Percentiles rank a stretch among this genome's conserved stretches.
Conservation (phyloP, 1,140 invertebrate genomes). For the Oryctes rhinoceros region DNA sequence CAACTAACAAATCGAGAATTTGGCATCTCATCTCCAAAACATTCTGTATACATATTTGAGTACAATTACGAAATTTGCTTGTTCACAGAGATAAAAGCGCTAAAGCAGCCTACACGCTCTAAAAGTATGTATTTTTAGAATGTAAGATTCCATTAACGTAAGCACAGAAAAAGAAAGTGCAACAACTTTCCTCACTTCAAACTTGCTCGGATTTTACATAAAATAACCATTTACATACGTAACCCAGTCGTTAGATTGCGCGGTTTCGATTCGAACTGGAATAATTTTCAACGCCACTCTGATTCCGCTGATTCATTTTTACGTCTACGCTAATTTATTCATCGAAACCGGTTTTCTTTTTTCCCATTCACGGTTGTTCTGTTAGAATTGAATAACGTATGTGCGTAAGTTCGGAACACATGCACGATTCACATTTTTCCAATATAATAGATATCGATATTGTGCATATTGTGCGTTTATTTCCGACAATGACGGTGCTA, state of each 20-base stretch:
- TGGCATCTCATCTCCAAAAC: no score
- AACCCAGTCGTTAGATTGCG: not conserved
- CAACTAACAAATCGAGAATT: no score
- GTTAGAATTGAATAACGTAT: not conserved
- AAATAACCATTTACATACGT: slow-evolving; percentile 16
- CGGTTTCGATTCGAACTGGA: not conserved
- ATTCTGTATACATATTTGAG: no score
- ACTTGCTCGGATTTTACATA: not conserved
- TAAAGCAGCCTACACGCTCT: not conserved
- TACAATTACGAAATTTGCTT: no score
- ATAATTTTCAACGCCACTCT: slow-evolving; percentile 19
- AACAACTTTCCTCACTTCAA: slow-evolving; percentile 14
- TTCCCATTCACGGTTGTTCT: slow-evolving; percentile 8
- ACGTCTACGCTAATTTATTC: slow-evolving; percentile 18
- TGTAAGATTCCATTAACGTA: not conserved
- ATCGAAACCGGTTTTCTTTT: slow-evolving; percentile 12
- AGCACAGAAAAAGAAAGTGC: slow-evolving; percentile 9
- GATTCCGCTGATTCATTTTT: slow-evolving; percentile 18
- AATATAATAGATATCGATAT: no score
- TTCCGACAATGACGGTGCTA: no score
- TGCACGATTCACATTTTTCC: no score
- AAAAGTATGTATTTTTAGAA: slow-evolving; percentile 1
- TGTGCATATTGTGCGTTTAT: no score
- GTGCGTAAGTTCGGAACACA: no score
- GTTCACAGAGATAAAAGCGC: not conserved